Base-by-base conservation (phyloP, 1,140 invertebrate species). In the Hirudo medicinalis region DNA sequence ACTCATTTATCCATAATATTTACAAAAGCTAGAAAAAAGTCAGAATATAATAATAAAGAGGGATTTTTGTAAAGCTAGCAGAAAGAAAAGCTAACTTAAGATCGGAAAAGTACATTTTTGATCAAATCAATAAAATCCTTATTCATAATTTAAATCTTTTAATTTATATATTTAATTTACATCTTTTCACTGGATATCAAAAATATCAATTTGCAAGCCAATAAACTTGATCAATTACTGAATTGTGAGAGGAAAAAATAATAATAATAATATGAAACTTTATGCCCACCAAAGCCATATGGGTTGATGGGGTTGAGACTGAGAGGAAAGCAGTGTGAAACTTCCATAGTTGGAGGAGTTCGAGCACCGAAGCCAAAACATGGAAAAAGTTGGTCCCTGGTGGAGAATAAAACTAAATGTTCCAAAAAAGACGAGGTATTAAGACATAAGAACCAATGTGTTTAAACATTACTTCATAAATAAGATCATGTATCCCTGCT, bases 301-400 rank as follows among this genome's bases (percentile, higher is more conserved):
- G 86, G 86, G 78, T 86, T 85, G 66, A 80, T 79, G 0, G 80
- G 79, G 73, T 86, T 82, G 69, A 86, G 78, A 77, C 87, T 87
- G 71, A 82, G 69, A 25, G 80, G 76, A 77, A 82, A 82, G 72
- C 81, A 79, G 76, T 79, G 77, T 11, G 79, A 82, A 1, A 80
- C 75, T 40, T 76, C 57, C 32, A 67, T 72, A 0, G 74, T 70
- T 15, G 78, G 78, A 13, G 81, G 80, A 67, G 81, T 74, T 68
- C 73, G 76, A 27, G 80, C 80, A 17, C 81, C 81, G 78, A 82
- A 82, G 27, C 81, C 81, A 25, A 82, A 74, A 60, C 77, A 80
- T 68, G 81, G 81, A 71, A 82, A 82, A 73, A 80, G 70, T 70
- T 82, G 80, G 73, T 82, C 81, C 32, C 80, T 81, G 76, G 11